These are phyloP conservation scores for Platalea minor DNA, from an alignment of 2,797 vertebrate genomes.

Conservation along the genomic window DNA sequence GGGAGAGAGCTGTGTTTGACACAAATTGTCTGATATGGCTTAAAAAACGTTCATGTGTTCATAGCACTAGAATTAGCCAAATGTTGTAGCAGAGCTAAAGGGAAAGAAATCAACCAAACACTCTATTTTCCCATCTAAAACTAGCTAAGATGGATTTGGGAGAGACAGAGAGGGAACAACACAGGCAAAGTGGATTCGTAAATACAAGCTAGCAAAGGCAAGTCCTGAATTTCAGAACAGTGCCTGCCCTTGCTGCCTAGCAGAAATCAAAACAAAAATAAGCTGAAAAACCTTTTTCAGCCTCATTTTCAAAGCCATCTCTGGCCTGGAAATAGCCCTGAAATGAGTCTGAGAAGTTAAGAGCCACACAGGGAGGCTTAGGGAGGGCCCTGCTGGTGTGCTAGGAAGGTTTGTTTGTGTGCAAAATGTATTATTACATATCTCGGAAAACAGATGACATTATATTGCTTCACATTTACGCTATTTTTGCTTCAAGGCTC, in stretches of 20 bases:
- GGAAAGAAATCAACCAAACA: not conserved
- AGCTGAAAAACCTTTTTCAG: not conserved
- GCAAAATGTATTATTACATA: conserved; percentile 49
- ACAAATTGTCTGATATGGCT: not conserved
- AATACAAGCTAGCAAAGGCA: not conserved
- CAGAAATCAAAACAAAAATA: conserved; percentile 36
- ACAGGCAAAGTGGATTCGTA: not conserved
- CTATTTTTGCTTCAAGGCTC: conserved; percentile 57
- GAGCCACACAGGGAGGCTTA: not conserved
- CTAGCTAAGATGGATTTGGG: not conserved
- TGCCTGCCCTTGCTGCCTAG: not conserved
- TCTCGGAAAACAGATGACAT: conserved; percentile 48
- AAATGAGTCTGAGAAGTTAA: conserved; percentile 47
- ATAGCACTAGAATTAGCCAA: not conserved
- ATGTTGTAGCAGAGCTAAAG: not conserved
- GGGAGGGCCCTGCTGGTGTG: not conserved
- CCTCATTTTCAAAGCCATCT: conserved; percentile 25
- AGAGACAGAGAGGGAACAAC: not conserved
- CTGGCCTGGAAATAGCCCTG: conserved; percentile 1
- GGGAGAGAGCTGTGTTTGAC: not conserved
- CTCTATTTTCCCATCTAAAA: not conserved
- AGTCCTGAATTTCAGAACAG: not conserved
- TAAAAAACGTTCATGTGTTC: not conserved
- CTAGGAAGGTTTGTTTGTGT: conserved; percentile 36
- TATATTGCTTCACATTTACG: conserved; percentile 55